Evolutionary conservation across 2,888 invertebrate species (phyloP), one percentile per base, ranked within the genome.

Genomic region (Mycogona germanica): DNA sequence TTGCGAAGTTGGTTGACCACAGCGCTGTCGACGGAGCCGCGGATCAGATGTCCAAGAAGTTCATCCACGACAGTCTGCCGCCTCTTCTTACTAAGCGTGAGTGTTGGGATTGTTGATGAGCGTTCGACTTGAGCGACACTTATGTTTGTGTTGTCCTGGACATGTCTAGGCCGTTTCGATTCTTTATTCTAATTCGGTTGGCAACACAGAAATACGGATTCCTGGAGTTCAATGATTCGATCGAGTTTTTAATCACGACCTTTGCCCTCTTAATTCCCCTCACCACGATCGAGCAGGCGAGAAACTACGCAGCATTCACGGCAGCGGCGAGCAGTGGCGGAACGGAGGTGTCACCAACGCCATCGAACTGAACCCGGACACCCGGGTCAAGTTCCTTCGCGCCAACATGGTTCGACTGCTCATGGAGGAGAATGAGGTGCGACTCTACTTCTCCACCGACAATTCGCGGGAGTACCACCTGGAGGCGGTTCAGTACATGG

Each of bases 381-480:
- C 76, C 57, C 64, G 73, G 71, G 73, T 84, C 60, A 76, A 80
- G 63, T 67, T 83, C 46, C 61, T 81, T 41, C 71, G 80, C 26
- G 59, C 58, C 52, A 53, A 56, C 46, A 53, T 60, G 28, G 17
- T 61, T 29, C 75, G 79, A 58, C 70, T 88, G 63, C 78, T 85
- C 0, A 69, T 75, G 23, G 84, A 86, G 64, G 78, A 77, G 6
- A 75, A 73, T 55, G 61, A 62, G 48, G 67, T 81, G 21, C 76
- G 78, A 47, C 64, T 93, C 30, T 95, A 89, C 70, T 87, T 87
- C 69, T 81, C 81, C 59, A 73, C 81, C 41, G 88, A 92, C 65
- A 96, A 96, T 70, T 82, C 85, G 0, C 75, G 84, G 59, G 81
- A 85, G 62, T 92, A 89, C 66, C 87, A 88, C 66, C 87, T 82